These are phyloP conservation scores for Heliconius erato DNA, from an alignment of 2,888 invertebrate genomes.

Conservation along the genomic window DNA sequence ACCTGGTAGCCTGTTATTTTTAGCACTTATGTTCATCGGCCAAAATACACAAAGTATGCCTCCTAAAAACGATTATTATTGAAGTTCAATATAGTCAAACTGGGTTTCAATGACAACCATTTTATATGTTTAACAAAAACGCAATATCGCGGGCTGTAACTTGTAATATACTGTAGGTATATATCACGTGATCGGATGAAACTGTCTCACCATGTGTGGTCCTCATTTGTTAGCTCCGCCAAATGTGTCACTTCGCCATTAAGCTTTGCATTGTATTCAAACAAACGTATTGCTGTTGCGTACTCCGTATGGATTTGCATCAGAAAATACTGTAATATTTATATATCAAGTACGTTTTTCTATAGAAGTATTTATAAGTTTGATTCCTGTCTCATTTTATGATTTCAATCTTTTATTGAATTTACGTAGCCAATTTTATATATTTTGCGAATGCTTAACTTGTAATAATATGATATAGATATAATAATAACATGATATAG, in stretches of 20 bases:
- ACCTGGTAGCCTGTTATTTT: no score
- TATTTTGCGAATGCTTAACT: no score
- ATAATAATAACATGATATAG: no score
- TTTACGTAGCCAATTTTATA: neutral
- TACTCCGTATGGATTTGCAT: neutral
- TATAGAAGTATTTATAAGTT: neutral
- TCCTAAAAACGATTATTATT: neutral
- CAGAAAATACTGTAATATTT: constrained; percentile 18
- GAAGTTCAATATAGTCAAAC: neutral
- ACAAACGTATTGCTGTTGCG: constrained; percentile 31
- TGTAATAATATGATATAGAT: no score
- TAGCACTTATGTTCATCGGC: neutral
- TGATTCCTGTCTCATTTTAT: neutral
- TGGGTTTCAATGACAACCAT: neutral
- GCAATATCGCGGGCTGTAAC: neutral
- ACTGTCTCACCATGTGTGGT: constrained; percentile 29
- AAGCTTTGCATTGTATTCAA: constrained; percentile 37
- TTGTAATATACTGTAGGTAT: neutral
- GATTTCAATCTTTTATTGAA: neutral
- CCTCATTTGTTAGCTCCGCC: constrained; percentile 40
- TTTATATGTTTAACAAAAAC: neutral
- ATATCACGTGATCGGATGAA: constrained; percentile 9
- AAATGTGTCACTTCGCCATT: constrained; percentile 44
- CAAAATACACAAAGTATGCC: neutral
- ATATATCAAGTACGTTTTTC: neutral